These are phyloP conservation scores for Dromas ardeola DNA, from an alignment of 2,113 vertebrate species.

Conservation along the genomic window DNA sequence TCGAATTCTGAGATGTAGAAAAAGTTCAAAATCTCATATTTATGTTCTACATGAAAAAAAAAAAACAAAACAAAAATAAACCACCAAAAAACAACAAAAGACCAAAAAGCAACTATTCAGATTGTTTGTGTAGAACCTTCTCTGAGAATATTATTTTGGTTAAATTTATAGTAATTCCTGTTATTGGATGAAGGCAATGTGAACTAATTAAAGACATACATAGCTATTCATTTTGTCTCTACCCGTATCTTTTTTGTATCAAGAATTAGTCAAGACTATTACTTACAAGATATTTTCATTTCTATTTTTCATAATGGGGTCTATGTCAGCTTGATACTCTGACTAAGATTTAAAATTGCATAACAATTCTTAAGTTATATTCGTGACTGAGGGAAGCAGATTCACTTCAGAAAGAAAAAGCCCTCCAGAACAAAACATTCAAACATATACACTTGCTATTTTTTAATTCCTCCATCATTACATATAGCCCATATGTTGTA, in stretches of 20 bases:
- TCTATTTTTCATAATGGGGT: neutral
- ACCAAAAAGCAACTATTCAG: neutral
- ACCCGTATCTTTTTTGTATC: neutral
- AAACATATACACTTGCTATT: accelerated
- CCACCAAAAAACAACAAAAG: neutral
- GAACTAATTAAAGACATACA: neutral
- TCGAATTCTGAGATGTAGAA: neutral
- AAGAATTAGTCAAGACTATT: neutral
- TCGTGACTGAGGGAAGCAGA: neutral
- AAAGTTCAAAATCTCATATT: neutral
- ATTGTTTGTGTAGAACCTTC: neutral
- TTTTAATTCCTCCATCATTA: neutral
- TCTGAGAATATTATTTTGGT: neutral
- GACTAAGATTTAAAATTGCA: neutral
- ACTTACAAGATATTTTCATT: neutral
- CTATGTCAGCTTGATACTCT: neutral
- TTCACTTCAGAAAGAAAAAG: neutral
- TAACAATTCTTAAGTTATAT: neutral
- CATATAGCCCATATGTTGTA: neutral
- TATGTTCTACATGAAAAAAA: neutral
- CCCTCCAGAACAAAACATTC: neutral
- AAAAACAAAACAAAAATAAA: no score
- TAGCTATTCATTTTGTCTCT: neutral
- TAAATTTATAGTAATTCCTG: neutral
- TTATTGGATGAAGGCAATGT: neutral